phyloP scores from a whole-genome alignment of 2,797 vertebrate genomes.

The Oreochromis mossambicus region DNA sequence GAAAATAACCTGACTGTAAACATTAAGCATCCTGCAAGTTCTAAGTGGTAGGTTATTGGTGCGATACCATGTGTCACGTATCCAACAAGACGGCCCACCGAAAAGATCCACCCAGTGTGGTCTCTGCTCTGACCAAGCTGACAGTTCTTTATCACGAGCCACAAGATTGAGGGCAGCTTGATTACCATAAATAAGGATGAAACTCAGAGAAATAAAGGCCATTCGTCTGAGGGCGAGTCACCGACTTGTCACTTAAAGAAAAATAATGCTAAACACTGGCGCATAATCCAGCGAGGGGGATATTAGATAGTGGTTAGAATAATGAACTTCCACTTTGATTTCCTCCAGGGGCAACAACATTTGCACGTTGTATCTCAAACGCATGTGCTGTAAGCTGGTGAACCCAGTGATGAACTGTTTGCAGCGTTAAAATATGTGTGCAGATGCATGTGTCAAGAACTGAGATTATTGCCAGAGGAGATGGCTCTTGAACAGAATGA shows the following conservation, averaged over 20 bases:
- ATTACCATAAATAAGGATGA: constrained; percentile 28
- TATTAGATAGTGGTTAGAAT: constrained; percentile 21
- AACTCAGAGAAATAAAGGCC: constrained; percentile 6
- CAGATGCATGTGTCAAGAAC: background rate
- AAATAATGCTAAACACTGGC: constrained; percentile 8
- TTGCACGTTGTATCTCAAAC: constrained; percentile 1
- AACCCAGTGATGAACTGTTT: background rate
- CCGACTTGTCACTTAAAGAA: constrained; percentile 15
- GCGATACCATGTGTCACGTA: background rate
- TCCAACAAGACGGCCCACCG: background rate
- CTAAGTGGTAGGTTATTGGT: background rate
- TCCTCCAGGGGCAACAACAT: background rate
- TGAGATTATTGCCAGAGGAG: background rate
- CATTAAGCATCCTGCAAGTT: constrained; percentile 3
- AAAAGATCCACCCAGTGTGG: background rate
- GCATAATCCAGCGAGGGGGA: constrained; percentile 4
- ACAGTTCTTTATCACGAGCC: constrained; percentile 1
- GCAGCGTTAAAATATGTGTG: background rate
- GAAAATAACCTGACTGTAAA: constrained; percentile 37
- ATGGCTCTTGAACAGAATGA: background rate
- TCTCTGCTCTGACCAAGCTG: background rate
- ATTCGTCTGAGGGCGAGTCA: constrained; percentile 6
- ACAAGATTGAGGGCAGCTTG: constrained; percentile 21
- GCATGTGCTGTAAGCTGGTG: background rate
- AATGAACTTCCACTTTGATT: constrained; percentile 19